A percentile compares a stretch with the other conserved stretches of the same genome.
Evolutionary conservation across 2,797 vertebrate species (phyloP).

Genomic region (Trachops cirrhosus): DNA sequence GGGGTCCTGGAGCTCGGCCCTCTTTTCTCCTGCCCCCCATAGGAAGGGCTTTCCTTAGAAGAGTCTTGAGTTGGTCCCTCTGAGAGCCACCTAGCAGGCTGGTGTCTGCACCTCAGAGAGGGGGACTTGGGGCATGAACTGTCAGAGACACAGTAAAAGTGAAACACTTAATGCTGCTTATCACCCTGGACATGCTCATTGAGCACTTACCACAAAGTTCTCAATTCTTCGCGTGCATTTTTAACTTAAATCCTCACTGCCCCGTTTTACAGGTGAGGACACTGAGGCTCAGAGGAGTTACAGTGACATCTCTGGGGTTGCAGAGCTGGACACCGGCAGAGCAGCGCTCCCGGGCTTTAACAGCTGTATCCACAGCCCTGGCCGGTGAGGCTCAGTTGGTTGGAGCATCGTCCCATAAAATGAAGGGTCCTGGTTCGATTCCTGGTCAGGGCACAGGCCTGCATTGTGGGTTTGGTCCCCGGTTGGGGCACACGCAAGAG

Average conservation of each 20-base stretch:
- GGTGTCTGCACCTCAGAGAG: not conserved
- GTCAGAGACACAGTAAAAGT: not conserved
- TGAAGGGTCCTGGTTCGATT: not conserved
- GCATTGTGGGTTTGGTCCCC: too few species aligned
- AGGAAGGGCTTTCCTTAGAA: not conserved
- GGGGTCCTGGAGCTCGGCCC: not conserved
- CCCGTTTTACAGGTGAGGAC: not conserved
- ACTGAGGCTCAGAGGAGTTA: not conserved
- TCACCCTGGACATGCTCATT: accelerated
- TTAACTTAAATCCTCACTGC: not conserved
- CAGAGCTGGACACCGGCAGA: not conserved
- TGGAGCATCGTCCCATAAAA: not conserved
- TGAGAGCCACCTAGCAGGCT: not conserved
- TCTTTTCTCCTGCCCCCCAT: not conserved
- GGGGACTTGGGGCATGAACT: not conserved
- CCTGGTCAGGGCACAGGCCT: too few species aligned
- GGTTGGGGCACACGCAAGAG: not conserved
- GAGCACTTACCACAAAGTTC: not conserved
- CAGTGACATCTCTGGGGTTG: not conserved
- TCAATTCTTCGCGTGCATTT: not conserved
- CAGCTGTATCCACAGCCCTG: not conserved
- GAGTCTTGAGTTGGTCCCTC: not conserved
- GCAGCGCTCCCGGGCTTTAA: not conserved
- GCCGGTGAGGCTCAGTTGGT: too few species aligned
- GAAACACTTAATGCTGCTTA: not conserved